These are phyloP conservation scores for Polyommatus iphigenia DNA, from an alignment of 2,888 invertebrate genomes.

Conservation along the genomic window DNA sequence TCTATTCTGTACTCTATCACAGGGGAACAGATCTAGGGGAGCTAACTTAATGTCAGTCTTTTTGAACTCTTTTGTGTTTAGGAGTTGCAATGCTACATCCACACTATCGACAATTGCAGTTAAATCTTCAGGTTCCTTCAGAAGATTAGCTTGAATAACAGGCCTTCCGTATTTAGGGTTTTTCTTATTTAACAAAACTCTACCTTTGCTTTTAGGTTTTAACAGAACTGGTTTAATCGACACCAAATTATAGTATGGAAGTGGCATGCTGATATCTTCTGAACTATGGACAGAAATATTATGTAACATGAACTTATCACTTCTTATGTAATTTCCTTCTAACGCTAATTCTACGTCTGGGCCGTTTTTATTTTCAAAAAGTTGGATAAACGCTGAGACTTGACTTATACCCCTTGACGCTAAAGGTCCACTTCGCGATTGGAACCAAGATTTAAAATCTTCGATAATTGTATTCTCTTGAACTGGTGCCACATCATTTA, in stretches of 20 bases:
- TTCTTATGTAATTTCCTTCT: conserved; percentile 71
- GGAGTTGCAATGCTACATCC: conserved; percentile 68
- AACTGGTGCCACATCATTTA: conserved; percentile 60
- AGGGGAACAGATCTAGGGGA: conserved; percentile 70
- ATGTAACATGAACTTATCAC: conserved; percentile 72
- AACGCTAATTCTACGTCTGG: conserved; percentile 70
- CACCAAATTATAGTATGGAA: conserved; percentile 71
- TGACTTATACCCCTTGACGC: conserved; percentile 73
- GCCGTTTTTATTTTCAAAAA: conserved; percentile 67
- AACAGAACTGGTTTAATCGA: conserved; percentile 67
- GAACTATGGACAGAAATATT: conserved; percentile 66
- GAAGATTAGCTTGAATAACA: conserved; percentile 68
- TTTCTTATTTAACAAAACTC: conserved; percentile 66
- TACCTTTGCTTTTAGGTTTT: conserved; percentile 71
- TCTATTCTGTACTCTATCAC: conserved; percentile 66
- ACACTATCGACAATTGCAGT: conserved; percentile 70
- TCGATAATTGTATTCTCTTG: conserved; percentile 61
- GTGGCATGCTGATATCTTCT: conserved; percentile 67
- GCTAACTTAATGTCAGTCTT: conserved; percentile 70
- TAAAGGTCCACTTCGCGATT: conserved; percentile 63
- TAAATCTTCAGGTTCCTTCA: conserved; percentile 71
- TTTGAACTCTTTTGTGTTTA: conserved; percentile 72
- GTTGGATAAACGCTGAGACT: conserved; percentile 69
- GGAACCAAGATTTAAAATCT: conserved; percentile 74
- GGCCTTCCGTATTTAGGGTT: conserved; percentile 75